Evolutionary conservation across 2,113 vertebrate species (phyloP).

Genomic region (Haemorhous mexicanus): DNA sequence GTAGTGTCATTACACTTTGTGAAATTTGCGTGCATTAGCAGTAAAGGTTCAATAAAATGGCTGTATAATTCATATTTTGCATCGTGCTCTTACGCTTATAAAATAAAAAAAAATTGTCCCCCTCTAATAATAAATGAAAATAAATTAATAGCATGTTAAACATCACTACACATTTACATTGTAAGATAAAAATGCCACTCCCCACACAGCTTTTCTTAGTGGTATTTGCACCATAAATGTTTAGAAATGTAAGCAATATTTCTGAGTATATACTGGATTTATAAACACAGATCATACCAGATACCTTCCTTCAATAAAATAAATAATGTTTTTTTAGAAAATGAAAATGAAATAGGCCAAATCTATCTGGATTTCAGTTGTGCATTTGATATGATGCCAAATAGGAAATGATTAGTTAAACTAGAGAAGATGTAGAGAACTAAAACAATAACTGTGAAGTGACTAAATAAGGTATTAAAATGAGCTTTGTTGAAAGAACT

Average conservation of each 20-base stretch:
- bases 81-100: conserved; percentile 48
- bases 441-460: background rate
- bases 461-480: conserved; percentile 37
- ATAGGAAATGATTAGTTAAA: conserved; percentile 13
- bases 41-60: conserved; percentile 72
- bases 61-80: conserved; percentile 71
- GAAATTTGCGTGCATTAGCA: conserved; percentile 74
- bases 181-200: background rate
- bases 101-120: conserved; percentile 12
- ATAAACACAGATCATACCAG: background rate
- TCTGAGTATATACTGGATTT: background rate
- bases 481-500: background rate
- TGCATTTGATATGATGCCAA: background rate
- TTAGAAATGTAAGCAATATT: background rate
- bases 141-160: conserved; percentile 30
- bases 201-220: background rate
- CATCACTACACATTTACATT: background rate
- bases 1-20: conserved; percentile 73
- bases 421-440: background rate
- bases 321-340: background rate
- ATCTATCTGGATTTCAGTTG: background rate
- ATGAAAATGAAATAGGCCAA: background rate
- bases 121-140: conserved; percentile 45
- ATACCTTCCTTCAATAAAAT: background rate
- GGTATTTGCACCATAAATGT: background rate